Conservation (phyloP, 1,140 invertebrate species). For the Dysdera silvatica region DNA sequence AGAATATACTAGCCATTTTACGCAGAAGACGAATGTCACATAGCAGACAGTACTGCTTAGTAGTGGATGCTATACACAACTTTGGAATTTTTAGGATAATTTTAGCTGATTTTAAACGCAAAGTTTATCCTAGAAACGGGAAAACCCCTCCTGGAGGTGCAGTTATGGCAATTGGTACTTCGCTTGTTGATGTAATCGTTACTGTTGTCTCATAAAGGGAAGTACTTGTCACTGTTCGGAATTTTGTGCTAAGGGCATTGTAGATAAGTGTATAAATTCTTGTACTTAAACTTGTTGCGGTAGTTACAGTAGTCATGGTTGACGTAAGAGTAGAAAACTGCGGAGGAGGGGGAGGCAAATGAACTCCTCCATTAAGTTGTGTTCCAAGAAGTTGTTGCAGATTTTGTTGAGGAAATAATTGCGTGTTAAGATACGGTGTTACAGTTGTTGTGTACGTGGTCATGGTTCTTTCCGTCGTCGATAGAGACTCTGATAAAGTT, state of each 20-base stretch:
- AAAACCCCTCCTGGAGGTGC: conserved; percentile 23
- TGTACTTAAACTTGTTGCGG: conserved; percentile 32
- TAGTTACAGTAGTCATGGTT: conserved; percentile 34
- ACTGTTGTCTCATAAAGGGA: conserved; percentile 33
- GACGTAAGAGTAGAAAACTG: conserved; percentile 31
- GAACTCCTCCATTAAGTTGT: not conserved
- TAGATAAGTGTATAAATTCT: conserved; percentile 37
- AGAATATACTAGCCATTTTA: too few species aligned
- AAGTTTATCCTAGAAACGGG: conserved; percentile 19
- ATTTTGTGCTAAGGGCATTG: conserved; percentile 37
- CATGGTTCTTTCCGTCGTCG: conserved; percentile 32
- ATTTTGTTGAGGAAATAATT: conserved; percentile 27
- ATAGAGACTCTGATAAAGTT: conserved; percentile 35
- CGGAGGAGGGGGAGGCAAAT: conserved; percentile 13
- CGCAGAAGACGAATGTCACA: too few species aligned
- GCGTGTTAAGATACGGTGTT: conserved; percentile 31
- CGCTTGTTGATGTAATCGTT: conserved; percentile 27
- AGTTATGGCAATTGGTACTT: conserved; percentile 21
- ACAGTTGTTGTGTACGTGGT: conserved; percentile 36
- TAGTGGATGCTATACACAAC: too few species aligned
- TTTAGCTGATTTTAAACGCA: too few species aligned
- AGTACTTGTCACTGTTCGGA: conserved; percentile 36
- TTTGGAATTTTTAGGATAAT: too few species aligned
- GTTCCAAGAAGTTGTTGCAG: conserved; percentile 26
- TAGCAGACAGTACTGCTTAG: too few species aligned